These are phyloP conservation scores for rabbit (Oryctolagus cuniculus) DNA, from an alignment of 2,113 vertebrate genomes.

Conservation along the genomic window mOryCun1.1 NC_091434.1:29280501-29281000, in stretches of 20 bases:
- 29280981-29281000: conserved; percentile 41
- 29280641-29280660: neutral
- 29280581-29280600: conserved; percentile 3
- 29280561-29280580: conserved; percentile 47
- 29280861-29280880: neutral
- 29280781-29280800: neutral
- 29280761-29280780: neutral
- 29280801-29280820: conserved; percentile 26
- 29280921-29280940: neutral
- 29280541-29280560: neutral
- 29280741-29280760: neutral
- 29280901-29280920: conserved; percentile 25
- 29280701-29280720: neutral
- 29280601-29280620: neutral
- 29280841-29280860: neutral
- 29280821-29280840: neutral
- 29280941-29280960: neutral
- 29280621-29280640: conserved; percentile 36
- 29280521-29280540: conserved; percentile 22
- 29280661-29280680: neutral
- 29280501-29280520: conserved; percentile 52
- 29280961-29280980: conserved; percentile 31
- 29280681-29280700: neutral
- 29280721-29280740: neutral
- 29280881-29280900: conserved; percentile 25